Conservation (phyloP, 2,113 vertebrate genomes). For the Rhizomys pruinosus region DNA sequence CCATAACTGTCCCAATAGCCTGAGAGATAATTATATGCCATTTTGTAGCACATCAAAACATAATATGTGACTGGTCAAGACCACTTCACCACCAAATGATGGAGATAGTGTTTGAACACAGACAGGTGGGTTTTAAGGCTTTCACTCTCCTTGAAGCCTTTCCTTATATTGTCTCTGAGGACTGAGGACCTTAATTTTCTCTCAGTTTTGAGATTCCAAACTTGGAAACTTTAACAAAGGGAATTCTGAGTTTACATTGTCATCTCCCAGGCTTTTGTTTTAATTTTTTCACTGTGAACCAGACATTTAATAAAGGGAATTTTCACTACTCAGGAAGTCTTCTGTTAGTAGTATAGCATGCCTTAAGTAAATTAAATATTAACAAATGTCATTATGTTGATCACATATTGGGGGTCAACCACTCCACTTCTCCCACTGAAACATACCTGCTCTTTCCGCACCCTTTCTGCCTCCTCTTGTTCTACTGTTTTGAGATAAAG, state of each 20-base stretch:
- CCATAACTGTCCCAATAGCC: neutral
- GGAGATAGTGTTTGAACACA: neutral
- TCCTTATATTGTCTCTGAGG: neutral
- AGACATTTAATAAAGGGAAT: neutral
- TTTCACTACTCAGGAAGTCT: neutral
- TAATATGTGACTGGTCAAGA: neutral
- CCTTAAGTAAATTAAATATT: neutral
- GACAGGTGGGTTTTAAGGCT: neutral
- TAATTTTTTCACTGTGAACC: neutral
- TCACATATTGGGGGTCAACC: neutral
- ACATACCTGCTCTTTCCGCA: constrained; percentile 92
- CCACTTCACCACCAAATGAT: neutral
- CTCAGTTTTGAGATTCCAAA: neutral
- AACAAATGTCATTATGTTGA: neutral
- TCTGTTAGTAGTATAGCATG: neutral
- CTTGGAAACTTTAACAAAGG: neutral
- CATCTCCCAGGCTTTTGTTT: neutral
- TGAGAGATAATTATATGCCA: neutral
- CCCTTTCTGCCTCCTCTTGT: constrained; percentile 86
- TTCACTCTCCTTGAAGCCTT: neutral
- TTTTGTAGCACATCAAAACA: neutral
- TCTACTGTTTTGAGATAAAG: constrained; percentile 90
- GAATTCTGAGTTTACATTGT: neutral
- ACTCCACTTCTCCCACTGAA: fast-evolving
- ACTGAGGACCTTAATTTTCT: neutral